Evolutionary conservation across 2,113 vertebrate genomes (phyloP).

Genomic region (Desmodus rotundus): DNA sequence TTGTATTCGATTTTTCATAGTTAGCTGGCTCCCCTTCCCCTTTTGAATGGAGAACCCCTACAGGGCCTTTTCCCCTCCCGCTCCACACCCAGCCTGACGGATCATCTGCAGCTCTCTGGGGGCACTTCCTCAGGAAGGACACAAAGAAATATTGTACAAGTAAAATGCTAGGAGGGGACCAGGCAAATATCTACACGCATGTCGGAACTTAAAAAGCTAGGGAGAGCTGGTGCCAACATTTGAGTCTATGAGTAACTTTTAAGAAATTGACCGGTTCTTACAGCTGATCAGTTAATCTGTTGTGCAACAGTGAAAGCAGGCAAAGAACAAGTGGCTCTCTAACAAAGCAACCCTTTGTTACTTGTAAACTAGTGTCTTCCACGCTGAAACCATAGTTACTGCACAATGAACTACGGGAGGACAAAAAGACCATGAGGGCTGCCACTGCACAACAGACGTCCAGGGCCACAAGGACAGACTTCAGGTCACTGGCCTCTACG

Average conservation of each 20-base stretch:
- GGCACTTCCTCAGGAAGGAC: conserved; percentile 13
- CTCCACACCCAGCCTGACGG: not conserved
- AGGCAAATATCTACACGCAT: not conserved
- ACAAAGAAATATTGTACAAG: conserved; percentile 45
- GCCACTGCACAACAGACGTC: not conserved
- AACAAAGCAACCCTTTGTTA: not conserved
- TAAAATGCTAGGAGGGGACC: not conserved
- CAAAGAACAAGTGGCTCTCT: not conserved
- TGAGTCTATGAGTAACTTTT: not conserved
- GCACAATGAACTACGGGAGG: not conserved
- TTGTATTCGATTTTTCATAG: conserved; percentile 42
- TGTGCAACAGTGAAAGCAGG: not conserved
- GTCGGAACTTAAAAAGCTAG: not conserved
- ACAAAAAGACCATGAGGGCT: not conserved
- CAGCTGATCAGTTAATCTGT: not conserved
- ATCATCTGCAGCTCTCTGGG: conserved; percentile 38
- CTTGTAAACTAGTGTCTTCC: not conserved
- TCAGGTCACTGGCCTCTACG: not conserved
- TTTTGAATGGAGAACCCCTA: not conserved
- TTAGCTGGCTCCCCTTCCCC: not conserved
- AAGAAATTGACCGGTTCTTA: conserved; percentile 26
- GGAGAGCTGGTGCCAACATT: not conserved
- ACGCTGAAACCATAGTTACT: not conserved
- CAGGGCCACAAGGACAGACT: not conserved
- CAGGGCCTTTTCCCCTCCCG: not conserved